Conservation (phyloP, 2,113 vertebrate genomes). For the Myanophis thanlyinensis region DNA sequence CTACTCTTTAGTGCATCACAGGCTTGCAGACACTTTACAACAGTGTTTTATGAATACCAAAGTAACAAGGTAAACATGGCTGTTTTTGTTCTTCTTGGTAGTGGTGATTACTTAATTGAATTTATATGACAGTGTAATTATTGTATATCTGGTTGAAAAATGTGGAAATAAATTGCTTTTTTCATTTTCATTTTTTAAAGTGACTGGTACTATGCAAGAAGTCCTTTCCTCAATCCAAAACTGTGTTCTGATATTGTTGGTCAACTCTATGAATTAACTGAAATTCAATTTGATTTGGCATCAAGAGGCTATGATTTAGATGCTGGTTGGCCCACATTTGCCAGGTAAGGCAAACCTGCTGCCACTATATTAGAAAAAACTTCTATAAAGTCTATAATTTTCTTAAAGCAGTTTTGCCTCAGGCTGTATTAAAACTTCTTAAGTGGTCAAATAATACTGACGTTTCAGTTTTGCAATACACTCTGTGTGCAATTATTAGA, state of each 20-base stretch:
- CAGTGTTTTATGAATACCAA: constrained; percentile 93
- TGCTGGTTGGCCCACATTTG: constrained; percentile 89
- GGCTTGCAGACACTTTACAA: constrained; percentile 92
- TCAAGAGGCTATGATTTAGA: constrained; percentile 91
- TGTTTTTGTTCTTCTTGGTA: neutral
- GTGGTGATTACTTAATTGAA: neutral
- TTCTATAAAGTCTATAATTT: constrained; percentile 7
- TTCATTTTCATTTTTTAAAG: constrained; percentile 61
- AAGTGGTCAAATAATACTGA: neutral
- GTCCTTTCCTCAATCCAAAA: constrained; percentile 89
- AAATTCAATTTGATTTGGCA: constrained; percentile 87
- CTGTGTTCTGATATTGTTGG: constrained; percentile 87
- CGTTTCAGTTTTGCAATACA: neutral
- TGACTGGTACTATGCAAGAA: constrained; percentile 94
- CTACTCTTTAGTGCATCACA: constrained; percentile 92
- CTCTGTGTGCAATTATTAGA: too few relatives aligned
- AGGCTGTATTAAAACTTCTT: neutral
- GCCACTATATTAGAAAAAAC: neutral
- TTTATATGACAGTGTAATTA: neutral
- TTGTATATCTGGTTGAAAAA: neutral
- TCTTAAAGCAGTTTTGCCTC: neutral
- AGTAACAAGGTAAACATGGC: constrained; percentile 81
- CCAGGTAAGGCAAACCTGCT: constrained; percentile 74
- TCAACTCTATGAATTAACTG: constrained; percentile 93
- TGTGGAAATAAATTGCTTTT: constrained; percentile 1